A percentile compares a stretch with the other conserved stretches of the same genome.
These are phyloP conservation scores for Oophaga sylvatica DNA, from an alignment of 2,797 vertebrate species.

Conservation along the genomic window DNA sequence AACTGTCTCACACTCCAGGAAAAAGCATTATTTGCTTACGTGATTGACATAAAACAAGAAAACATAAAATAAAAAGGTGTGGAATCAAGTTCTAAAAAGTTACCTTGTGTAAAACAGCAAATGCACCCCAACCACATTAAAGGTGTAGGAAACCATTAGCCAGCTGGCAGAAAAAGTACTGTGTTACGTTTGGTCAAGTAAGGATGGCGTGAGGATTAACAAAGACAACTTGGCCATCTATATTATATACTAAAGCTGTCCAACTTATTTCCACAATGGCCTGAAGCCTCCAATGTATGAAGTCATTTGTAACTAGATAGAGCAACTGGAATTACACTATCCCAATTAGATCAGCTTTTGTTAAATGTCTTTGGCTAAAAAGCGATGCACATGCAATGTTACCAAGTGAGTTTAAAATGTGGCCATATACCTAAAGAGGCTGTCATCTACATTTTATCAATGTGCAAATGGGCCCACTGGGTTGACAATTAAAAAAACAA, in stretches of 20 bases:
- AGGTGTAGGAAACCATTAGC: neutral
- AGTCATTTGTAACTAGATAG: neutral
- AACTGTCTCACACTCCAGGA: constrained; percentile 16
- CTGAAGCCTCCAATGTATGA: neutral
- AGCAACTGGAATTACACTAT: neutral
- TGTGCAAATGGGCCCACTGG: too few species aligned
- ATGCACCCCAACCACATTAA: constrained; percentile 16
- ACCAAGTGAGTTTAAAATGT: too few species aligned
- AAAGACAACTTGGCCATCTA: constrained; percentile 16
- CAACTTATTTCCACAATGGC: neutral
- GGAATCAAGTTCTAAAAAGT: constrained; percentile 12
- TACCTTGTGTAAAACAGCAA: constrained; percentile 27
- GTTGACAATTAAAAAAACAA: too few species aligned
- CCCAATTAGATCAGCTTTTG: neutral
- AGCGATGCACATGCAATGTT: neutral
- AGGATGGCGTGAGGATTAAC: neutral
- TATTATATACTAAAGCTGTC: constrained; percentile 20
- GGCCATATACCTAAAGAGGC: too few species aligned
- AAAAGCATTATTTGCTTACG: constrained; percentile 19
- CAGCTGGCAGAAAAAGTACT: constrained; percentile 12
- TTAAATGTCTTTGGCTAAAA: neutral
- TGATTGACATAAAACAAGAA: constrained; percentile 28
- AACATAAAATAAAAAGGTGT: constrained; percentile 18
- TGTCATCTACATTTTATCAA: too few species aligned
- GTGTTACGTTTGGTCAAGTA: constrained; percentile 38